phyloP scores from a whole-genome alignment of 2,113 vertebrate genomes.

The Myodes glareolus region DNA sequence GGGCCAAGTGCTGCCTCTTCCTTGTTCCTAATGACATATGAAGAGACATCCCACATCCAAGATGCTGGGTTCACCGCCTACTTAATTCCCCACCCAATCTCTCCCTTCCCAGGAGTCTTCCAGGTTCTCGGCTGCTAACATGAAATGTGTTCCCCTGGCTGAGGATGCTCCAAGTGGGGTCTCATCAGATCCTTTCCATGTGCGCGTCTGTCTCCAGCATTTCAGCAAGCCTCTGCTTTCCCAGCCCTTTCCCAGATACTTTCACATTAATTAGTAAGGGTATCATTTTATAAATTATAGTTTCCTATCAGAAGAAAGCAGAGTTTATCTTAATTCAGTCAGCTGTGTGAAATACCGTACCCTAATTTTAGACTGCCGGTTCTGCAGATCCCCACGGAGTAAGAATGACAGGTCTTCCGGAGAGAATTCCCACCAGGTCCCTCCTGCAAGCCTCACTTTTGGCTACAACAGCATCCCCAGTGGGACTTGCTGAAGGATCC shows the following conservation, averaged over 20 bases:
- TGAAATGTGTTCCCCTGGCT: conserved; percentile 5
- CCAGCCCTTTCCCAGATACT: conserved; percentile 64
- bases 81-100: neutral
- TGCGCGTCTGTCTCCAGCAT: conserved; percentile 28
- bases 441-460: conserved; percentile 76
- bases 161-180: neutral
- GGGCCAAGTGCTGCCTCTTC: conserved; percentile 25
- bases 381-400: conserved; percentile 79
- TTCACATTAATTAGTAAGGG: conserved; percentile 81
- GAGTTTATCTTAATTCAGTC: conserved; percentile 84
- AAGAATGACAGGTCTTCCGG: conserved; percentile 84
- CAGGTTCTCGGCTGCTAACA: conserved; percentile 51
- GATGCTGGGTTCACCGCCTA: neutral
- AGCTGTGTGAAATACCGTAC: conserved; percentile 80
- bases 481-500: conserved; percentile 80
- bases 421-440: conserved; percentile 80
- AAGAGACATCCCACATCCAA: neutral
- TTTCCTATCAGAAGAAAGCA: conserved; percentile 80
- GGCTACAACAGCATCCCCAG: conserved; percentile 79
- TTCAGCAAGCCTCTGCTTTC: conserved; percentile 67
- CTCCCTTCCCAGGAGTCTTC: conserved; percentile 11
- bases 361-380: conserved; percentile 85
- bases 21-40: neutral
- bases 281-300: conserved; percentile 83
- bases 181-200: conserved; percentile 43